Base-by-base conservation (phyloP, 2,888 invertebrate genomes). In the Diaprepes abbreviatus region DNA sequence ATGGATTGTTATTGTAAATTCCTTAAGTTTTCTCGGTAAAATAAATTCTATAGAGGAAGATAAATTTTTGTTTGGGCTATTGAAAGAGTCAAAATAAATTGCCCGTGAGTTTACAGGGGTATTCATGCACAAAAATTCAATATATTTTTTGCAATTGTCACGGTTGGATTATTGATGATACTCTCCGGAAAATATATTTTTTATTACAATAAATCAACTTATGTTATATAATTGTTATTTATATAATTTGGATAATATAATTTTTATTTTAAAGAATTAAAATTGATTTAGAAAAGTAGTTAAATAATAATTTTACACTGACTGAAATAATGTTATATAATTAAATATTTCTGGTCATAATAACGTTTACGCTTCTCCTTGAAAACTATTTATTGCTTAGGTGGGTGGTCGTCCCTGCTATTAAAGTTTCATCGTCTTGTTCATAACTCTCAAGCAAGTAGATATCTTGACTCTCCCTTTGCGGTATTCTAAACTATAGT, bases 1-100 rank as follows among this genome's bases (percentile, higher is more conserved):
- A 55, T 55, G 55, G 55, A 55, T 55, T 55, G 63, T 63, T 63
- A 38, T 63, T 55, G 54, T 55, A 64, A 64, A 64, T 64, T 64
- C 43, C 43, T n/a, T 43, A 43, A 43, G 43, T 43, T 43, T 43
- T 43, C 43, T 43, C 19, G 10, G 19, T 43, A 64, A 55, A 64
- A 45, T 24, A 52, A 63, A 64, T 40, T 33, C 55, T 55, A 45
- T 55, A 54, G 43, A 64, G 64, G 43, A 45, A 40, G 28, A 45
- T 54, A 64, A 54, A 64, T 64, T 64, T 55, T 50, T 64, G 40
- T 52, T 64, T 45, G 28, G 43, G 43, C 54, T 64, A 64, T 64
- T 38, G 55, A 35, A 35, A 63, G 24, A 64, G 55, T 64, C 64
- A 64, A 64, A 64, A 64, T 54, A 64, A 64, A 64, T 64, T 43